Conservation (phyloP, 1,140 invertebrate genomes). For the Scaptomyza montana region DNA sequence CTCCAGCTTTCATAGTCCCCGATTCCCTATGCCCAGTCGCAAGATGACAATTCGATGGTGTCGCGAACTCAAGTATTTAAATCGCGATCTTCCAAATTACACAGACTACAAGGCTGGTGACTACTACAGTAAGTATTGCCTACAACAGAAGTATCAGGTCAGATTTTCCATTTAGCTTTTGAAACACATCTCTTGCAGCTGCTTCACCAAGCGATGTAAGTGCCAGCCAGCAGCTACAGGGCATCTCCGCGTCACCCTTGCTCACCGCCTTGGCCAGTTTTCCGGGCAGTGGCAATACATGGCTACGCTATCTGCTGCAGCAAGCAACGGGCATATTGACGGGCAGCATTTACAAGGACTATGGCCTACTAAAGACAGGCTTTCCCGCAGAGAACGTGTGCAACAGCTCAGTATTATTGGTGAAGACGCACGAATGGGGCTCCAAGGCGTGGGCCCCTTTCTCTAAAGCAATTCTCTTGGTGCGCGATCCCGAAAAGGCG, state of each 20-base stretch:
- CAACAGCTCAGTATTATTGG: slow-evolving; percentile 90
- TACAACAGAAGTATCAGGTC: not conserved
- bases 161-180: too few relatives aligned
- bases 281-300: slow-evolving; percentile 92
- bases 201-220: slow-evolving; percentile 57
- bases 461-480: slow-evolving; percentile 88
- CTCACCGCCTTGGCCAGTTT: slow-evolving; percentile 88
- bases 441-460: slow-evolving; percentile 86
- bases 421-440: slow-evolving; percentile 92
- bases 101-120: slow-evolving; percentile 71
- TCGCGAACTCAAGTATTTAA: slow-evolving; percentile 76
- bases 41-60: slow-evolving; percentile 81
- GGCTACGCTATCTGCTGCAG: slow-evolving; percentile 90
- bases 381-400: slow-evolving; percentile 91
- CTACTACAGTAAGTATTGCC: slow-evolving; percentile 57
- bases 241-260: slow-evolving; percentile 46
- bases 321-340: slow-evolving; percentile 90
- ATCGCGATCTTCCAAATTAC: slow-evolving; percentile 72
- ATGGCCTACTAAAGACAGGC: slow-evolving; percentile 89
- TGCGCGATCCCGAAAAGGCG: slow-evolving; percentile 88
- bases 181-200: slow-evolving; percentile 25
- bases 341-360: slow-evolving; percentile 92
- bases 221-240: slow-evolving; percentile 43
- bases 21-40: slow-evolving; percentile 69
- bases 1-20: slow-evolving; percentile 77